phyloP scores from a whole-genome alignment of 2,797 vertebrate species.

The Scomberomorus guttatus region DNA sequence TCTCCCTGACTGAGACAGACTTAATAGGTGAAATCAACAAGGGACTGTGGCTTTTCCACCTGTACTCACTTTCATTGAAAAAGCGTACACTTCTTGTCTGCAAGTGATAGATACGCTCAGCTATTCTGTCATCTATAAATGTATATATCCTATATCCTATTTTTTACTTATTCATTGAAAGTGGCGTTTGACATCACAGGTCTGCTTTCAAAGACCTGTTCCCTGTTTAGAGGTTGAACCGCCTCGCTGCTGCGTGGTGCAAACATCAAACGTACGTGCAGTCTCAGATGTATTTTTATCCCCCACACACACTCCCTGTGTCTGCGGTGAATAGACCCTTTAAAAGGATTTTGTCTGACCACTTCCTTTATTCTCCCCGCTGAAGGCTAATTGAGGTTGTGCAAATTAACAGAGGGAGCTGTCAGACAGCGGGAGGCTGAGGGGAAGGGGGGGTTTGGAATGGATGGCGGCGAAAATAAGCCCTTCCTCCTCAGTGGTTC shows the following conservation, averaged over 20 bases:
- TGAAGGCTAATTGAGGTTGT: slow-evolving; percentile 78
- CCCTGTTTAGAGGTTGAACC: slow-evolving; percentile 43
- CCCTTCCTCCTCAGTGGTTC: slow-evolving; percentile 54
- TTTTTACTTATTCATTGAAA: slow-evolving; percentile 11
- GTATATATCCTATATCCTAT: neutral
- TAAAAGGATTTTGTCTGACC: slow-evolving; percentile 65
- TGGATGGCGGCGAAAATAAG: slow-evolving; percentile 50
- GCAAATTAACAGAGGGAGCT: slow-evolving; percentile 75
- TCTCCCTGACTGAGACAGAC: neutral
- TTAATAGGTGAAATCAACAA: slow-evolving; percentile 61
- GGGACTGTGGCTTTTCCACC: slow-evolving; percentile 17
- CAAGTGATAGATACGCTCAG: neutral
- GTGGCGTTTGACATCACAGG: slow-evolving; percentile 68
- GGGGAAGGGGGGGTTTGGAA: neutral
- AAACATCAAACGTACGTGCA: slow-evolving; percentile 70
- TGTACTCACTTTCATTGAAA: neutral
- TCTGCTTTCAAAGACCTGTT: slow-evolving; percentile 62
- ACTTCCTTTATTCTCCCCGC: slow-evolving; percentile 68
- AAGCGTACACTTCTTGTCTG: neutral
- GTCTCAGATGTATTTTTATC: slow-evolving; percentile 78
- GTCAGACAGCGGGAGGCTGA: slow-evolving; percentile 50
- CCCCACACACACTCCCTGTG: slow-evolving; percentile 30
- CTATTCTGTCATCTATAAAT: neutral
- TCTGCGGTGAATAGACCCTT: slow-evolving; percentile 64
- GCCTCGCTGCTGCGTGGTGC: slow-evolving; percentile 42